Base-by-base conservation (phyloP, 2,113 vertebrate species). In the Poeciliopsis occidentalis region DNA sequence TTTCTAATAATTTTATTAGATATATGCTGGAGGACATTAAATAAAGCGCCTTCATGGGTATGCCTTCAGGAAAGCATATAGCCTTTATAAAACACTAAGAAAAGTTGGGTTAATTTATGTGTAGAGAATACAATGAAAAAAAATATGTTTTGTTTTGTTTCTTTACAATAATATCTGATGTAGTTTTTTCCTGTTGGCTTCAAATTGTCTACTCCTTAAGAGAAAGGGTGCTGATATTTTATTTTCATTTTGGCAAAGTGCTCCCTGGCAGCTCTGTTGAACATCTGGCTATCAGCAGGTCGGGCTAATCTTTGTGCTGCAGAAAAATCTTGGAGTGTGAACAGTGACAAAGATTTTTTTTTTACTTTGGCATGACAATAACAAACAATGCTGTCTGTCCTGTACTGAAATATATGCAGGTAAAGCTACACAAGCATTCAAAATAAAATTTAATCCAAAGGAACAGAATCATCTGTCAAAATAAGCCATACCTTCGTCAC, bases 141-240 rank as follows among this genome's bases (percentile, higher is more conserved):
- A 67, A n/a, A 34, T 11, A 37, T 11, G 11, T 37, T 11, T 37
- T 37, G 34, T 37, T 37, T 4, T 24, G 24, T 29, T 67, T 75
- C 67, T 57, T 31, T 31, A 15, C 63, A 44, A 34, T 70, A 27
- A 67, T 75, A 83, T 81, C 71, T 84, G 79, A 76, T 80, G 69
- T 70, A 71, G 66, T 64, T 76, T 65, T 30, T 78, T 41, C 67
- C 68, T 69, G 69, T 54, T 67, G 57, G 57, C n/a, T 71, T 82
- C 26, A 51, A 74, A 84, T 84, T 85, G 73, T 87, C 60, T 72
- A 70, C 44, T 74, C 71, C 71, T n/a, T n/a, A n/a, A n/a, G n/a
- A n/a, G n/a, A n/a, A n/a, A n/a, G n/a, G n/a, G n/a, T n/a, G n/a
- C n/a, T n/a, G n/a, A n/a, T n/a, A n/a, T n/a, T n/a, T n/a, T n/a